phyloP scores from a whole-genome alignment of 2,113 vertebrate species.

The Choloepus hoffmanni region DNA sequence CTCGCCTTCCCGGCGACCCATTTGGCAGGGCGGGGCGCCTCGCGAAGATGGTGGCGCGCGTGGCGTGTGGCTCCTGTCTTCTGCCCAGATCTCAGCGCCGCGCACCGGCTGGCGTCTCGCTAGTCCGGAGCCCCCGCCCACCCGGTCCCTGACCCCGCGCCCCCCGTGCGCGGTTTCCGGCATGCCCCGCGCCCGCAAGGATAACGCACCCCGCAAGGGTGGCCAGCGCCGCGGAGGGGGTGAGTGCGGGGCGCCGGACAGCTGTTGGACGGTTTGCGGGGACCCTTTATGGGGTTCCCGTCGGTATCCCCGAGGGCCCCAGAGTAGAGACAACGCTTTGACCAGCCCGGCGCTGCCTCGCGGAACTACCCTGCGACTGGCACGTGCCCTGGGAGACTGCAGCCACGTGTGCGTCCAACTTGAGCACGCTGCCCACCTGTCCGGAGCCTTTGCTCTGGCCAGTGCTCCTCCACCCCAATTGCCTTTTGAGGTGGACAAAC shows the following conservation, averaged over 20 bases:
- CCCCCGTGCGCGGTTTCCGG: slow-evolving; percentile 41
- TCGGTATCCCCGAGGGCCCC: background rate
- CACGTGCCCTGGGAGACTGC: slow-evolving; percentile 45
- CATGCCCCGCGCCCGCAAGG: slow-evolving; percentile 85
- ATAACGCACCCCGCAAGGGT: slow-evolving; percentile 70
- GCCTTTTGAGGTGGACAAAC: background rate
- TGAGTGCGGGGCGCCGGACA: slow-evolving; percentile 27
- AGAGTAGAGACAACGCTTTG: no score
- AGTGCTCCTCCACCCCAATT: background rate
- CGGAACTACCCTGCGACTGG: background rate
- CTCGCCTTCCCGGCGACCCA: slow-evolving; percentile 76
- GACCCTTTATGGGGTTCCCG: background rate
- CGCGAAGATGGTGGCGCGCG: slow-evolving; percentile 83
- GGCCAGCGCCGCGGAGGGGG: slow-evolving; percentile 76
- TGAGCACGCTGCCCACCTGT: background rate
- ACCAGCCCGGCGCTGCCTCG: background rate
- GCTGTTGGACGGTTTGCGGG: background rate
- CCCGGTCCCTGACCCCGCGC: slow-evolving; percentile 75
- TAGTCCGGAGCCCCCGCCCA: slow-evolving; percentile 63
- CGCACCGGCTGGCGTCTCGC: slow-evolving; percentile 52
- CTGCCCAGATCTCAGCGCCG: slow-evolving; percentile 27
- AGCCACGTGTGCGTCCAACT: slow-evolving; percentile 75
- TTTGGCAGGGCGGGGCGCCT: slow-evolving; percentile 68
- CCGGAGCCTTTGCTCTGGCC: background rate
- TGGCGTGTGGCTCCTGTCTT: slow-evolving; percentile 72